Conservation (phyloP, 2,113 vertebrate genomes). For the Datnioides undecimradiatus region DNA sequence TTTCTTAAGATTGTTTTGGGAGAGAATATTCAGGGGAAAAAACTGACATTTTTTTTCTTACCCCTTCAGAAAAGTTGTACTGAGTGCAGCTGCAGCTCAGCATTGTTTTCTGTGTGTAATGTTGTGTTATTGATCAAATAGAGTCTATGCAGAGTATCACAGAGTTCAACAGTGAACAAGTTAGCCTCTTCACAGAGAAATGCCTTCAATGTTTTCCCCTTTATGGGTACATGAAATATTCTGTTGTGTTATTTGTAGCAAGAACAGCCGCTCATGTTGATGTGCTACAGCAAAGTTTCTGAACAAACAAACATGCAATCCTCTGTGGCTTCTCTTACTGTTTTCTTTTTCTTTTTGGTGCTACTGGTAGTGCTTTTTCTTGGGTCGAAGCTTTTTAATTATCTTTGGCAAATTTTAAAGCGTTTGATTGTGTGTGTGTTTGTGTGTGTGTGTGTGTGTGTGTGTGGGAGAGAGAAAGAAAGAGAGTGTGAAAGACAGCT, state of each 20-base stretch:
- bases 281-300: conserved; percentile 23
- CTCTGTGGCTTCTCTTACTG: conserved; percentile 55
- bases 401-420: conserved; percentile 80
- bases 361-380: conserved; percentile 84
- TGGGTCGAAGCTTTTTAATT: conserved; percentile 61
- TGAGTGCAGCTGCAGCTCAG: conserved; percentile 14
- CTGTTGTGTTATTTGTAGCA: conserved; percentile 1
- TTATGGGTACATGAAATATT: conserved; percentile 63
- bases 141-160: conserved; percentile 63
- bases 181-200: conserved; percentile 84
- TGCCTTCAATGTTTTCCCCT: conserved; percentile 87
- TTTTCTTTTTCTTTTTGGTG: conserved; percentile 80
- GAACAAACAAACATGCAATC: conserved; percentile 34
- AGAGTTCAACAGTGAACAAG: conserved; percentile 18
- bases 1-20: conserved; percentile 30
- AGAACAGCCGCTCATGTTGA: conserved; percentile 4
- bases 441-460: neutral
- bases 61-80: neutral
- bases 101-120: conserved; percentile 12
- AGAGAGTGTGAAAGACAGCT: conserved; percentile 57
- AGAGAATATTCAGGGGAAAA: neutral
- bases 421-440: conserved; percentile 81
- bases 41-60: neutral
- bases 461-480: neutral
- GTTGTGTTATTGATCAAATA: conserved; percentile 9